A percentile compares a stretch with the other conserved stretches of the same genome.
These are phyloP conservation scores for Cranoglanis bouderius DNA, from an alignment of 2,113 vertebrate species.

Conservation along the genomic window DNA sequence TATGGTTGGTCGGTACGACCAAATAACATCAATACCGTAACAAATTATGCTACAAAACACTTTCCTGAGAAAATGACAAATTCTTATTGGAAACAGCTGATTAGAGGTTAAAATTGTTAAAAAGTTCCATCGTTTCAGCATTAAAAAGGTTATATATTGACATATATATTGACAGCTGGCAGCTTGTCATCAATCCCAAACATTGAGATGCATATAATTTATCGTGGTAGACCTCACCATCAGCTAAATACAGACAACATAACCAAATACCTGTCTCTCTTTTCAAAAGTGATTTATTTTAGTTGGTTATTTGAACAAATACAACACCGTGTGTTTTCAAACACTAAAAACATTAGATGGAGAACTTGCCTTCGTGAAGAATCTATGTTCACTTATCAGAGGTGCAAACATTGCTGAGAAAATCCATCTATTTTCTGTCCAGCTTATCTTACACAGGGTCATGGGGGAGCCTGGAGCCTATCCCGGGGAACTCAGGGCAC, in stretches of 20 bases:
- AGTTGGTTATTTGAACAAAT: neutral
- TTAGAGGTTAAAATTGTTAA: neutral
- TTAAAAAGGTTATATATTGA: neutral
- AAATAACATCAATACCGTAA: no score
- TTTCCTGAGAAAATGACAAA: no score
- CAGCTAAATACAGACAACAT: neutral
- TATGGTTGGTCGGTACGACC: neutral
- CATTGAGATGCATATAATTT: neutral
- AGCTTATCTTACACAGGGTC: no score
- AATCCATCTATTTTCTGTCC: neutral
- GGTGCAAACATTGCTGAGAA: neutral
- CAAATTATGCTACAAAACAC: no score
- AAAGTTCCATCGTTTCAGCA: neutral
- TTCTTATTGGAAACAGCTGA: no score
- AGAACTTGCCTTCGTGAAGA: neutral
- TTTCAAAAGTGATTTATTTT: neutral
- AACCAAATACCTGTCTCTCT: neutral
- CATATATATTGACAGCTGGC: neutral
- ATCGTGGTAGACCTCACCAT: neutral
- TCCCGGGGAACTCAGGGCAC: no score
- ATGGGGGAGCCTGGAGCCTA: no score
- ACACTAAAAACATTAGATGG: neutral
- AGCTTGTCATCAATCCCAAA: neutral
- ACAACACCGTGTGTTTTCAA: neutral
- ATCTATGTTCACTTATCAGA: neutral